These are phyloP conservation scores for Agrotis puta DNA, from an alignment of 2,888 invertebrate genomes.

Conservation along the genomic window DNA sequence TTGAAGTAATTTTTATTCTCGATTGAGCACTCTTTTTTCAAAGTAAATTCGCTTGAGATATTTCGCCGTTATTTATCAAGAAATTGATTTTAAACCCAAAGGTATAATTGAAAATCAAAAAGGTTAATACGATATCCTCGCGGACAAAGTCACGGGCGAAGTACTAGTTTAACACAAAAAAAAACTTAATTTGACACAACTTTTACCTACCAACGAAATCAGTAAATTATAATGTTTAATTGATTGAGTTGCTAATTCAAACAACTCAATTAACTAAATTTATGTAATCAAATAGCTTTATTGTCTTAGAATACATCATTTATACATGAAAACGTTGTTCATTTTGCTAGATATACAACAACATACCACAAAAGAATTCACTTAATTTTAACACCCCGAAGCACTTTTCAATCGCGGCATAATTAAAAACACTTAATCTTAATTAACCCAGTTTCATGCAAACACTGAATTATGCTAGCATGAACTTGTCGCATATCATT, in stretches of 20 bases:
- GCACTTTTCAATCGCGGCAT: constrained; percentile 50
- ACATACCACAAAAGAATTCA: constrained; percentile 14
- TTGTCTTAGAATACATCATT: neutral
- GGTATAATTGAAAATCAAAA: too few species aligned
- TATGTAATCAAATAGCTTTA: neutral
- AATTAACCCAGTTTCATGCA: constrained; percentile 61
- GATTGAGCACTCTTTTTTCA: too few species aligned
- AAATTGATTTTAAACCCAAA: too few species aligned
- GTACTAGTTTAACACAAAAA: neutral
- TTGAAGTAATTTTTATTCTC: too few species aligned
- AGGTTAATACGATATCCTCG: too few species aligned
- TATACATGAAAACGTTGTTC: neutral
- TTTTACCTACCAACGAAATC: neutral
- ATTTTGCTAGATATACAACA: neutral
- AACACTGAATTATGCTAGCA: constrained; percentile 55
- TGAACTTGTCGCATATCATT: constrained; percentile 60
- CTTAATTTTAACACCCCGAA: constrained; percentile 32
- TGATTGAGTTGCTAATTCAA: too few species aligned
- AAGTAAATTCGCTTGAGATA: neutral
- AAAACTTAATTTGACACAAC: neutral
- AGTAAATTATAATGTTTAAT: neutral
- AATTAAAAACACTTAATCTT: constrained; percentile 61
- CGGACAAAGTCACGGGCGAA: too few species aligned
- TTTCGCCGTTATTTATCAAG: too few species aligned
- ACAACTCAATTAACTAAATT: too few species aligned